phyloP scores from a whole-genome alignment of 2,888 invertebrate genomes.

The Thelaira solivaga region DNA sequence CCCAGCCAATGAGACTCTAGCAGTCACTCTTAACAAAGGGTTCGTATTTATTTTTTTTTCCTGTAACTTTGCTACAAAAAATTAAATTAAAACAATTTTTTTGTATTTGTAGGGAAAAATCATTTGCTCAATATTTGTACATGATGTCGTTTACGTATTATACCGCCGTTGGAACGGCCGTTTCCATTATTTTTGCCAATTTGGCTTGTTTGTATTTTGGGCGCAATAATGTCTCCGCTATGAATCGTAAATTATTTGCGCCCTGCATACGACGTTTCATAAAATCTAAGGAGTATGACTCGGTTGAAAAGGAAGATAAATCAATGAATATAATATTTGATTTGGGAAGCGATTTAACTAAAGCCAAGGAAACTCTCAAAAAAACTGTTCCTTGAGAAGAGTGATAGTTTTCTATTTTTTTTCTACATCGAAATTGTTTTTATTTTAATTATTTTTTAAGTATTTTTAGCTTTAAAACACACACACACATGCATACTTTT shows the following conservation, averaged over 20 bases:
- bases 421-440: too few relatives aligned
- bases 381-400: conserved; percentile 11
- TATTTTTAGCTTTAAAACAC: too few relatives aligned
- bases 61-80: neutral
- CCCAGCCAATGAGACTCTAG: conserved; percentile 61
- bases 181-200: conserved; percentile 80
- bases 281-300: conserved; percentile 68
- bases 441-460: too few relatives aligned
- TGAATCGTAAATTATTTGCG: conserved; percentile 81
- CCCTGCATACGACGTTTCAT: conserved; percentile 81
- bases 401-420: neutral
- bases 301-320: conserved; percentile 67
- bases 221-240: conserved; percentile 78
- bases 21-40: conserved; percentile 12
- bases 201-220: conserved; percentile 79
- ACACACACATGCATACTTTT: too few relatives aligned
- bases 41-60: neutral
- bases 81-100: neutral
- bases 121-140: conserved; percentile 73
- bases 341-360: conserved; percentile 49
- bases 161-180: conserved; percentile 80
- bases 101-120: conserved; percentile 58
- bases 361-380: conserved; percentile 1
- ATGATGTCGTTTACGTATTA: conserved; percentile 85
- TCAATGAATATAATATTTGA: conserved; percentile 65